A percentile compares a stretch with the other conserved stretches of the same genome.
Evolutionary conservation across 2,113 vertebrate species (phyloP).

Genomic region (Phrynosoma blainvillii): DNA sequence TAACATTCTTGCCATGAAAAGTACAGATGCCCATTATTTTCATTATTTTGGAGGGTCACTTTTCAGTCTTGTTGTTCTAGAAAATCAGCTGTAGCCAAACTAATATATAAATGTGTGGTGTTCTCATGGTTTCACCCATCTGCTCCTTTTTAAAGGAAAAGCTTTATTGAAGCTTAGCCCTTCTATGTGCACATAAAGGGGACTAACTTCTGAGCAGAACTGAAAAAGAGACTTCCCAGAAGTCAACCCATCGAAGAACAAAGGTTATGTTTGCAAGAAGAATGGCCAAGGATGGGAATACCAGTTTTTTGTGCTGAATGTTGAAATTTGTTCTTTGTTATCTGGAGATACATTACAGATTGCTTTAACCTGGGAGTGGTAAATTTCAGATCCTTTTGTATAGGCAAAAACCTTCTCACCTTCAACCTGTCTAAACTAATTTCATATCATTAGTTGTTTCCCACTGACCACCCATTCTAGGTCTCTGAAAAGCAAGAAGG

Average conservation of each 20-base stretch:
- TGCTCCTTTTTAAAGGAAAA: not conserved
- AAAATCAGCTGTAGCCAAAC: not conserved
- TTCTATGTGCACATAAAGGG: not conserved
- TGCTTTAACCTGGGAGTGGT: not conserved
- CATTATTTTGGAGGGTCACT: not conserved
- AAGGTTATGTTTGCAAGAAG: not conserved
- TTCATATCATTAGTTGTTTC: not conserved
- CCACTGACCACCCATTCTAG: slow-evolving; percentile 5
- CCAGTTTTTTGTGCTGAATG: not conserved
- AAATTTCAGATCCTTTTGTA: not conserved
- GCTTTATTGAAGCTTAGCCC: not conserved
- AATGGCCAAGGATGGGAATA: not conserved
- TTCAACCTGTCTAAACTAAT: slow-evolving; percentile 12
- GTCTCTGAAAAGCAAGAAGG: not conserved
- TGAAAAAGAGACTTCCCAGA: not conserved
- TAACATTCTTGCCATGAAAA: not conserved
- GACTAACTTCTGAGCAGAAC: not conserved
- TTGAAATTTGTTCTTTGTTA: not conserved
- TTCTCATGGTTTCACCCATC: not conserved
- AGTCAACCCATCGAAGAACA: not conserved
- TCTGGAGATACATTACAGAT: not conserved
- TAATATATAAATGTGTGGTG: not conserved
- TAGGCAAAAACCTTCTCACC: not conserved
- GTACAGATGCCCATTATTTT: not conserved
- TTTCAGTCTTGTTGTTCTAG: not conserved